phyloP scores from a whole-genome alignment of 2,888 invertebrate genomes.

The Agriopis leucophaearia region DNA sequence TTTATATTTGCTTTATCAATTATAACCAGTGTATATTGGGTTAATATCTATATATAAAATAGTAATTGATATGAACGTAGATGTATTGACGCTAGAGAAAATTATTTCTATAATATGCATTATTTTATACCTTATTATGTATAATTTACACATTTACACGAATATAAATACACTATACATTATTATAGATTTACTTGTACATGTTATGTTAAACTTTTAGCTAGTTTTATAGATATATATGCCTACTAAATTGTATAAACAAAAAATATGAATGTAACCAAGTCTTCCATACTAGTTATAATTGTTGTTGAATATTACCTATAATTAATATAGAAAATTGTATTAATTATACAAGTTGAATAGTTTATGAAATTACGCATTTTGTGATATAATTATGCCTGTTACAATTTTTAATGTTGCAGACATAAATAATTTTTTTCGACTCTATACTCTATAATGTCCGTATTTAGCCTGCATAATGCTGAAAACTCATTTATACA shows the following conservation, averaged over 20 bases:
- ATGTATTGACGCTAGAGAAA: constrained; percentile 3
- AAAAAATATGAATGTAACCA: constrained; percentile 42
- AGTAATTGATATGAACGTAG: constrained; percentile 18
- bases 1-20: constrained; percentile 47
- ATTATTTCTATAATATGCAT: neutral
- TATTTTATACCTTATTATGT: neutral
- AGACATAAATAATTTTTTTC: neutral
- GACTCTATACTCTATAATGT: neutral
- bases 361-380: constrained; percentile 52
- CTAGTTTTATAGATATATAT: constrained; percentile 5
- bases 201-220: constrained; percentile 6
- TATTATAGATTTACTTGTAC: constrained; percentile 4
- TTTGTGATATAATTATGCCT: constrained; percentile 50
- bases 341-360: constrained; percentile 56
- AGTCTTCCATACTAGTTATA: constrained; percentile 57
- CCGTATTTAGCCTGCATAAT: too few species aligned
- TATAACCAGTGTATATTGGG: constrained; percentile 7
- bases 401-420: constrained; percentile 30
- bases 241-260: constrained; percentile 13
- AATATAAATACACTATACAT: constrained; percentile 1
- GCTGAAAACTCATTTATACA: neutral
- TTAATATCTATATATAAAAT: constrained; percentile 42
- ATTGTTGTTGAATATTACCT: constrained; percentile 45
- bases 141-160: constrained; percentile 2
- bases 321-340: constrained; percentile 34